phyloP scores from a whole-genome alignment of 2,888 invertebrate species.

The Branchellion lobata region DNA sequence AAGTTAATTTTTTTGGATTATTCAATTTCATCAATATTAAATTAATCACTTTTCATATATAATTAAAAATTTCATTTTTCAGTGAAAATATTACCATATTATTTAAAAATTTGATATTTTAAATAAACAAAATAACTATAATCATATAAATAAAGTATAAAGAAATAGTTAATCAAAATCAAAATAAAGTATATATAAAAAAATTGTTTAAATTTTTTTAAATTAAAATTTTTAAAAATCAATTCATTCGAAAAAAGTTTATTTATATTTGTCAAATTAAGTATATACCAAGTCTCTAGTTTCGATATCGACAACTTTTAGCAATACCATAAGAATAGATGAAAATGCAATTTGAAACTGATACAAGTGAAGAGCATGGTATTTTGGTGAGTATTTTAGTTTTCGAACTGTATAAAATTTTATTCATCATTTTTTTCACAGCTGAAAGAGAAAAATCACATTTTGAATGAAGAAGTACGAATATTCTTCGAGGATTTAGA shows the following conservation, averaged over 20 bases:
- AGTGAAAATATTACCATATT: too few species aligned
- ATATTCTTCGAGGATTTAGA: neutral
- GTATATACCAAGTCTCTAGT: too few species aligned
- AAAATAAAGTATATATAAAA: neutral
- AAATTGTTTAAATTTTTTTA: slow-evolving; percentile 53
- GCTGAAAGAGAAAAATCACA: neutral
- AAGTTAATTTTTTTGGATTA: too few species aligned
- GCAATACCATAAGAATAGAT: neutral
- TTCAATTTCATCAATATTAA: too few species aligned
- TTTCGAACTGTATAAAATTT: neutral
- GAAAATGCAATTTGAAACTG: neutral
- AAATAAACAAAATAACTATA: too few species aligned
- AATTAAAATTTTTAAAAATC: too few species aligned
- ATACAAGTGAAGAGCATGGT: neutral
- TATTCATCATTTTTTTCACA: neutral
- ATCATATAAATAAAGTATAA: neutral
- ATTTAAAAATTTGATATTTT: too few species aligned
- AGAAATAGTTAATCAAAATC: neutral
- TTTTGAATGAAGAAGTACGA: neutral
- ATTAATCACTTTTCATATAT: too few species aligned
- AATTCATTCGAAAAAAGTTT: too few species aligned
- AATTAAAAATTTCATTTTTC: too few species aligned
- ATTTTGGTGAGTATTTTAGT: neutral
- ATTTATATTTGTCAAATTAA: too few species aligned
- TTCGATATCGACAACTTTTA: too few species aligned